Percentiles rank a stretch among this genome's conserved stretches.
Evolutionary conservation across 2,888 invertebrate species (phyloP).

Genomic region (Masnerella sp.): DNA sequence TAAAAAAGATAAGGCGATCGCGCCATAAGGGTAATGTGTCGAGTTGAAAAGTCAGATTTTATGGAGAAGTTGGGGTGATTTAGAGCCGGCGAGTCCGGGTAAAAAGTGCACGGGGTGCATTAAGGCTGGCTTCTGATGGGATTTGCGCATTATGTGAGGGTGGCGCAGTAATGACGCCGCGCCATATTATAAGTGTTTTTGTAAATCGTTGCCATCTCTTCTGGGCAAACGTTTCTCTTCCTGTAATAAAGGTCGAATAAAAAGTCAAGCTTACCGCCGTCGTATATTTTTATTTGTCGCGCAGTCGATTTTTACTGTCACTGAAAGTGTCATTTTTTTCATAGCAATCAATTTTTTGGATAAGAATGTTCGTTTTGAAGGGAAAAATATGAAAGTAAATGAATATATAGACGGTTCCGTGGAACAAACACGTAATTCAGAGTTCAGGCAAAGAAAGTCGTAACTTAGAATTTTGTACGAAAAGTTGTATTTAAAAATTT

Average conservation of each 20-base stretch:
- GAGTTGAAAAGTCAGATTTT: slow-evolving; percentile 20
- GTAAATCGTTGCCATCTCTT: slow-evolving; percentile 5
- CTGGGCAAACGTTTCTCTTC: slow-evolving; percentile 15
- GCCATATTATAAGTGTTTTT: slow-evolving; percentile 14
- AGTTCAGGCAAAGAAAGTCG: too few species aligned
- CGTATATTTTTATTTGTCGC: not conserved
- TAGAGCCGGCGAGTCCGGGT: slow-evolving; percentile 3
- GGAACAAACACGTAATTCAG: too few species aligned
- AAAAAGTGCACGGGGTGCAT: slow-evolving; percentile 10
- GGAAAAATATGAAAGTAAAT: too few species aligned
- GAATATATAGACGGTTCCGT: too few species aligned
- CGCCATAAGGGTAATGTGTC: slow-evolving; percentile 1
- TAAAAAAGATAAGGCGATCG: slow-evolving; percentile 4
- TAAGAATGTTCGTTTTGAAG: too few species aligned
- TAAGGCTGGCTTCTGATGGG: slow-evolving; percentile 12
- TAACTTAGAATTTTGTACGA: too few species aligned
- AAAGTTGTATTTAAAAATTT: too few species aligned
- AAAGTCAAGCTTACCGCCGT: not conserved
- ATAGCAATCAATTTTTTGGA: too few species aligned
- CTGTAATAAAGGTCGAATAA: slow-evolving; percentile 16
- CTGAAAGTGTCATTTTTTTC: too few species aligned
- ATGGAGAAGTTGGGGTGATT: slow-evolving; percentile 11
- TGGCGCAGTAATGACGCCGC: not conserved
- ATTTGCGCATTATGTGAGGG: slow-evolving; percentile 11
- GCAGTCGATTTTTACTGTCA: not conserved